These are phyloP conservation scores for Drosophila austrosaltans DNA, from an alignment of 2,888 invertebrate species.

Conservation along the genomic window DNA sequence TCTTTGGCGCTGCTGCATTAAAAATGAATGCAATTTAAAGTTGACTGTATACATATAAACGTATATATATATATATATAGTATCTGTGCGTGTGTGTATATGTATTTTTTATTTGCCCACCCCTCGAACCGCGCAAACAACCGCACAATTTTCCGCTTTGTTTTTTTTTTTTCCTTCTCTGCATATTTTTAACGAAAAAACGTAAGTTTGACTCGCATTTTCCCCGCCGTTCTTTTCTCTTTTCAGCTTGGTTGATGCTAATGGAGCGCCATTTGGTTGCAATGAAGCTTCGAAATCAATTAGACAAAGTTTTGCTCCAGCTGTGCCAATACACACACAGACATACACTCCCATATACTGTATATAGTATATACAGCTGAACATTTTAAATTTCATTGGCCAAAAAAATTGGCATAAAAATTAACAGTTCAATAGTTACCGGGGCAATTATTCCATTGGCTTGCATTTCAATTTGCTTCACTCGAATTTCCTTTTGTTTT, in stretches of 20 bases:
- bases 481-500: neutral
- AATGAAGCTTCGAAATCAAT: slow-evolving; percentile 65
- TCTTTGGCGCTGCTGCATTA: slow-evolving; percentile 69
- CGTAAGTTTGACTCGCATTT: slow-evolving; percentile 53
- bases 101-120: slow-evolving; percentile 26
- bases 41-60: slow-evolving; percentile 27
- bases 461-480: slow-evolving; percentile 16
- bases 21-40: slow-evolving; percentile 79
- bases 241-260: slow-evolving; percentile 57
- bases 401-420: slow-evolving; percentile 57
- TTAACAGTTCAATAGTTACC: slow-evolving; percentile 58
- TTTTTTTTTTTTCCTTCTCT: neutral
- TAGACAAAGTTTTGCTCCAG: slow-evolving; percentile 66
- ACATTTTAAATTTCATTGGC: slow-evolving; percentile 50
- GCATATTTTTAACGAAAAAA: slow-evolving; percentile 59
- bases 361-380: slow-evolving; percentile 18
- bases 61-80: too few relatives aligned
- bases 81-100: slow-evolving; percentile 23
- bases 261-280: slow-evolving; percentile 69
- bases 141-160: slow-evolving; percentile 53
- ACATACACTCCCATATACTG: slow-evolving; percentile 5
- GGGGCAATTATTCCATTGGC: slow-evolving; percentile 37
- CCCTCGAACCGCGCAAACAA: slow-evolving; percentile 53
- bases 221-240: slow-evolving; percentile 20
- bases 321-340: slow-evolving; percentile 21